Percentiles rank a stretch among this genome's conserved stretches.
phyloP scores from a whole-genome alignment of 2,888 invertebrate species.

The Ichneumoninae sp. region DNA sequence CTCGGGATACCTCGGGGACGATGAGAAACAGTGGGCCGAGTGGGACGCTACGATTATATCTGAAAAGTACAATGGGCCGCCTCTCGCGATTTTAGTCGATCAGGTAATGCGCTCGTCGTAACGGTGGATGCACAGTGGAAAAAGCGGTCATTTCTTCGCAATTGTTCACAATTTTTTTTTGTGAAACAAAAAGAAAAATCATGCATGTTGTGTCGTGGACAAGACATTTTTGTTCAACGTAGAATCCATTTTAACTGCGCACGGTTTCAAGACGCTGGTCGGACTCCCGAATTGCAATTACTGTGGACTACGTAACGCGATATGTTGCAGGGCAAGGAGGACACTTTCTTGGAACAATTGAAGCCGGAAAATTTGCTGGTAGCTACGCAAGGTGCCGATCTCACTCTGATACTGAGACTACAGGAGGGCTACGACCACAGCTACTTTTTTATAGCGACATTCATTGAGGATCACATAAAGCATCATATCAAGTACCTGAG shows the following conservation, averaged over 20 bases:
- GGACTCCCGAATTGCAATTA: background rate
- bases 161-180: too few relatives aligned
- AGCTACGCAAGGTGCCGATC: slow-evolving; percentile 88
- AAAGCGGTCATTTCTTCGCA: background rate
- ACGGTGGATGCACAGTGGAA: background rate
- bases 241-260: background rate
- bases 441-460: slow-evolving; percentile 96
- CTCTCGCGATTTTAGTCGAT: slow-evolving; percentile 94
- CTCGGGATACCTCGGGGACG: slow-evolving; percentile 90
- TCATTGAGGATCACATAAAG: slow-evolving; percentile 95
- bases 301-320: background rate
- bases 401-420: slow-evolving; percentile 89
- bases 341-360: slow-evolving; percentile 92
- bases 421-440: slow-evolving; percentile 97
- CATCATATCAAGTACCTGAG: slow-evolving; percentile 94
- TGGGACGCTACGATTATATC: slow-evolving; percentile 96
- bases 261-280: background rate
- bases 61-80: slow-evolving; percentile 92
- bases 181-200: too few relatives aligned
- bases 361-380: slow-evolving; percentile 93
- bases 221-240: too few relatives aligned
- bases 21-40: slow-evolving; percentile 89
- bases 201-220: too few relatives aligned
- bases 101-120: slow-evolving; percentile 87
- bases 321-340: slow-evolving; percentile 90